Evolutionary conservation across 2,797 vertebrate genomes (phyloP).

Genomic region (Enteromius afrohamiltoni): DNA sequence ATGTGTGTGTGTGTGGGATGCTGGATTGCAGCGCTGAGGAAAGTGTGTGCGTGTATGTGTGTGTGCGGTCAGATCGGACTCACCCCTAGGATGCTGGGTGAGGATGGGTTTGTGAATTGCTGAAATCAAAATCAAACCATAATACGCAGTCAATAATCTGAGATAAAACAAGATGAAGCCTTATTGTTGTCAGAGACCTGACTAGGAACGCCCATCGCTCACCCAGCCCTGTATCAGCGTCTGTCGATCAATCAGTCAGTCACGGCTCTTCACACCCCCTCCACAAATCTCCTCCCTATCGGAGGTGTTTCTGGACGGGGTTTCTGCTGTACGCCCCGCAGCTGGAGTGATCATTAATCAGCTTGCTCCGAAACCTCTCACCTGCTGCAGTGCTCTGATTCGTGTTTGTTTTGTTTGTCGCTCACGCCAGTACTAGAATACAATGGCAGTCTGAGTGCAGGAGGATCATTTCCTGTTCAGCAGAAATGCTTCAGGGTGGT

Average conservation of each 20-base stretch:
- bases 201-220: neutral
- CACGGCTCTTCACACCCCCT: conserved; percentile 16
- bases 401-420: conserved; percentile 64
- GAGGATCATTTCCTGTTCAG: neutral
- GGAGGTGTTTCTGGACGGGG: conserved; percentile 54
- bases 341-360: conserved; percentile 52
- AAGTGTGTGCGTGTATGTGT: conserved; percentile 47
- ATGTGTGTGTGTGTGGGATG: conserved; percentile 38
- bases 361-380: conserved; percentile 54
- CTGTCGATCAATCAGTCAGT: neutral
- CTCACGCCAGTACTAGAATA: conserved; percentile 55
- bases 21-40: conserved; percentile 43
- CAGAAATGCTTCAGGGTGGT: neutral
- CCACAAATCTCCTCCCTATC: conserved; percentile 49
- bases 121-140: neutral
- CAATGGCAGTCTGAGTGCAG: conserved; percentile 20
- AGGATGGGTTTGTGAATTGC: conserved; percentile 13
- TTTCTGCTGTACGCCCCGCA: conserved; percentile 54
- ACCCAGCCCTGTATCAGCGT: neutral
- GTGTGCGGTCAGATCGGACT: neutral
- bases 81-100: conserved; percentile 26
- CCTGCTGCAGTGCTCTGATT: conserved; percentile 35
- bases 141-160: neutral
- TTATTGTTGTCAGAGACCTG: neutral
- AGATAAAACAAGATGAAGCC: neutral